phyloP scores from a whole-genome alignment of 2,888 invertebrate species.

The Andrena bucephala region DNA sequence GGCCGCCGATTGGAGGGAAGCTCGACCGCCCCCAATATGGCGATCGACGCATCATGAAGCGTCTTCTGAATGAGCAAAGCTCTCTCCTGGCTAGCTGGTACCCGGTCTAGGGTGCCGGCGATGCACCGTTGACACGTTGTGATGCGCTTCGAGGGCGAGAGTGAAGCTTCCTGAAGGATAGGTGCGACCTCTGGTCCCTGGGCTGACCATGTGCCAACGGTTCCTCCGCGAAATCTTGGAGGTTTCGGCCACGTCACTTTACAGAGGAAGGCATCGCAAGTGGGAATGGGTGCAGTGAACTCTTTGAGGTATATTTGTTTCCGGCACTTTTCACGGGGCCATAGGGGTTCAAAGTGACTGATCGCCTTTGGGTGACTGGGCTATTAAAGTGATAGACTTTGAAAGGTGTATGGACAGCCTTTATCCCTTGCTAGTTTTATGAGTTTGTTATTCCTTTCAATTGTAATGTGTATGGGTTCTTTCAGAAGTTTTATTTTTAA shows the following conservation, averaged over 20 bases:
- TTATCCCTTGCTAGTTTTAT: too few relatives aligned
- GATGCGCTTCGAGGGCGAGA: constrained; percentile 19
- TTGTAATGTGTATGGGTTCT: too few relatives aligned
- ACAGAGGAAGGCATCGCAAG: too few relatives aligned
- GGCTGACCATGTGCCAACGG: constrained; percentile 6
- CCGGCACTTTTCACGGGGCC: neutral
- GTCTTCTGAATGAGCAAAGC: constrained; percentile 22
- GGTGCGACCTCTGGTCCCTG: neutral
- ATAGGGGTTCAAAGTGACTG: neutral
- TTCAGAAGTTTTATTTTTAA: too few relatives aligned
- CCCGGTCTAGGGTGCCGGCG: constrained; percentile 23
- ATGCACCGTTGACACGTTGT: constrained; percentile 48
- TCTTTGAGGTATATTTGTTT: neutral
- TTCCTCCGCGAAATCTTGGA: neutral
- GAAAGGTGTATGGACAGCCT: too few relatives aligned
- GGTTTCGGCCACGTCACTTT: neutral
- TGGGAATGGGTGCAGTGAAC: neutral
- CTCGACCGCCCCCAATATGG: constrained; percentile 83
- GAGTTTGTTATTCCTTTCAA: too few relatives aligned
- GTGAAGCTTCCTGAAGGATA: constrained; percentile 17
- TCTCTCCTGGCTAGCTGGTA: constrained; percentile 5
- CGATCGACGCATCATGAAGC: constrained; percentile 67
- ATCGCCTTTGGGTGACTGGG: too few relatives aligned
- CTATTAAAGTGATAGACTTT: too few relatives aligned
- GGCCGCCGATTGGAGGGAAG: constrained; percentile 78